Base-by-base conservation (phyloP, 2,888 invertebrate species). In the Torymus aiolomorphi region DNA sequence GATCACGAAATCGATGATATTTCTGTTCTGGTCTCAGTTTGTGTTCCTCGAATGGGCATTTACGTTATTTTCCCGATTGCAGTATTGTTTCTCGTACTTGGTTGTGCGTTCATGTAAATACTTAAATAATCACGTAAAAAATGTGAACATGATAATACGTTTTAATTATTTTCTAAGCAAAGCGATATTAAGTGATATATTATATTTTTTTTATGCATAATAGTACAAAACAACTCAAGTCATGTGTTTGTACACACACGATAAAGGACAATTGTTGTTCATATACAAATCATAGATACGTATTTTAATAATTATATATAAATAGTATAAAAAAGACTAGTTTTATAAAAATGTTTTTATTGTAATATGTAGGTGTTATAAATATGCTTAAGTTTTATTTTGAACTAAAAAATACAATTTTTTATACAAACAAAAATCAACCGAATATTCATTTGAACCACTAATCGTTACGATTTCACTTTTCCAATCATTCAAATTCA, bases 31-130 rank as follows among this genome's bases (percentile, higher is more conserved):
- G 92, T 94, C 81, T 96, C 96, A 71, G 94, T 94, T 5, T 97
- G 97, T 87, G 94, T 95, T 90, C 97, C 97, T 11, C 91, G 97
- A 83, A 94, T 95, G 91, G 93, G 94, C 52, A 92, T 96, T 62
- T 97, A 97, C 87, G 93, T 95, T 69, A 92, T 96, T 85, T 97
- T 97, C 86, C 96, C 96, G 49, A 93, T 96, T 83, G 90, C 95
- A 57, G 95, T 96, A 82, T 90, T 96, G 81, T 92, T 96, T 87
- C 91, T 96, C 71, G 94, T 97, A 88, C 91, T 96, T 74, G 92
- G 94, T 85, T 96, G 96, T 92, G 95, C 96, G 86, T 96, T 96
- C 92, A 93, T 96, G 91, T 96, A 93, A 83, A 59, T 59, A 62
- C 77, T 73, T 2, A 69, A 52, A 18, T 51, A 49, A 18, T 14